Conservation (phyloP, 2,113 vertebrate species). For the human region GRCh38 chr9:5378501-5379000, state of each 20-base stretch:
- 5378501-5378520: neutral
- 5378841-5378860: neutral
- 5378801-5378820: neutral
- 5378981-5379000: neutral
- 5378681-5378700: neutral
- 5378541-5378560: neutral
- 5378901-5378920: neutral
- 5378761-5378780: neutral
- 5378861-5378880: neutral
- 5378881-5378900: neutral
- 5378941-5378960: neutral
- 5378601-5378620: neutral
- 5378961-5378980: neutral
- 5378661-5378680: neutral
- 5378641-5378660: neutral
- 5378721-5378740: neutral
- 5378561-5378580: neutral
- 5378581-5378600: neutral
- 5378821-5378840: neutral
- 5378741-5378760: neutral
- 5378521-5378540: neutral
- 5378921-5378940: neutral
- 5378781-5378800: neutral
- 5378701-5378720: neutral
- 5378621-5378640: neutral